A percentile compares a stretch with the other conserved stretches of the same genome.
Conservation (phyloP, 2,113 vertebrate species). For the Pluvialis apricaria region DNA sequence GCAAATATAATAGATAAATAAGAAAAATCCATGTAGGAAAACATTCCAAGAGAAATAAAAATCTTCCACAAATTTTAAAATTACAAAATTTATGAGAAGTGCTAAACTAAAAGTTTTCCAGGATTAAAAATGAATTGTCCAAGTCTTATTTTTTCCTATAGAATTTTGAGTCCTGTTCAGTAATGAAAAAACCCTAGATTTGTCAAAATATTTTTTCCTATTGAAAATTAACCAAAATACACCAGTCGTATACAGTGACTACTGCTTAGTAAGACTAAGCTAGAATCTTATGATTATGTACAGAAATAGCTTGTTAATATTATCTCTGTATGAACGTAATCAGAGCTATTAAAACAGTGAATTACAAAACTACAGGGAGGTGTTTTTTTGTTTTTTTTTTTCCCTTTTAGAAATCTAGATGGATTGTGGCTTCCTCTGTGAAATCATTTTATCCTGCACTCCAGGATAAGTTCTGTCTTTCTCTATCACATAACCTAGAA, state of each 20-base stretch:
- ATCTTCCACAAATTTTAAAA: neutral
- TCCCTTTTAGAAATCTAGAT: neutral
- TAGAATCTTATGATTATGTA: neutral
- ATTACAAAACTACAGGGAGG: neutral
- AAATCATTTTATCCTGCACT: neutral
- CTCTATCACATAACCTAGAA: slow-evolving; percentile 16
- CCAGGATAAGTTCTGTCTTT: slow-evolving; percentile 12
- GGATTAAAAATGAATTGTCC: neutral
- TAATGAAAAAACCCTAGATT: neutral
- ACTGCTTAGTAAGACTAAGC: neutral
- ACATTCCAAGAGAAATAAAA: neutral
- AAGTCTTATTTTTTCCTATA: neutral
- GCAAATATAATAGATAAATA: neutral
- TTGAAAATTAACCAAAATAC: neutral
- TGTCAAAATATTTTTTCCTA: neutral
- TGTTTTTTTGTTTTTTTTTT: neutral
- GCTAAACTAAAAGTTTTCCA: neutral
- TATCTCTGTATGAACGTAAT: neutral
- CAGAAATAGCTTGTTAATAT: neutral
- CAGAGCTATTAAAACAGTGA: neutral
- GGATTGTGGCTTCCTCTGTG: neutral
- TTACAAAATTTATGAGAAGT: neutral
- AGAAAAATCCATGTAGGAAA: neutral
- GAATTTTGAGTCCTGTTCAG: neutral
- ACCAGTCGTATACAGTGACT: neutral